Base-by-base conservation (phyloP, 2,888 invertebrate genomes). In the Eupithecia exiguata region DNA sequence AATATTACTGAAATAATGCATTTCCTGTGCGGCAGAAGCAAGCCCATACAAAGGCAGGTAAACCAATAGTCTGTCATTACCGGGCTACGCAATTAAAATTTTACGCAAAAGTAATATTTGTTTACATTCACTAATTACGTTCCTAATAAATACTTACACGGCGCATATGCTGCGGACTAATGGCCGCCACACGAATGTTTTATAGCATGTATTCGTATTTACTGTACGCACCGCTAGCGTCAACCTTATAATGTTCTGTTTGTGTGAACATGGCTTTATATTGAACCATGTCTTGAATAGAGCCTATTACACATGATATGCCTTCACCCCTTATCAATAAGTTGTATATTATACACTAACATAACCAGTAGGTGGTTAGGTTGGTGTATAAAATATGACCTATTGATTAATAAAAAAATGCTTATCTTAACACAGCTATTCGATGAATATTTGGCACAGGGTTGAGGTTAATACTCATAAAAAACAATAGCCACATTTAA, bases 41-140 rank as follows among this genome's bases (percentile, higher is more conserved):
- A 75, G 74, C 77, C 74, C 77, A 79, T 75, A 81, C 82, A 82
- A 83, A 83, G 81, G 79, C 80, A 82, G 81, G 80, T 81, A 83
- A 77, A 70, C 61, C 81, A 25, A 58, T 78, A 80, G 82, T 85
- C 80, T 90, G 86, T 91, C 87, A 91, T 91, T 92, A 91, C 84
- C 78, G 82, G 83, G 77, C 79, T 81, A 79, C 79, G 86, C 89
- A 92, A 93, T 93, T 93, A 93, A 91, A 93, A 91, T 88, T 83
- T 89, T 90, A 91, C 89, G 90, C 90, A 84, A 89, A 91, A 89
- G 88, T 91, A 88, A 91, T 93, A 92, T 94, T 94, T 94, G 94
- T 92, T 92, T 89, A 90, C 90, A 92, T 92, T 92, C 89, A 89
- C 91, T 92, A 92, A 93, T 94, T 93, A 93, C 84, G 86, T 86